Percentiles rank a stretch among this genome's conserved stretches.
These are phyloP conservation scores for Pyrgilauda ruficollis DNA, from an alignment of 2,113 vertebrate genomes.

Conservation along the genomic window DNA sequence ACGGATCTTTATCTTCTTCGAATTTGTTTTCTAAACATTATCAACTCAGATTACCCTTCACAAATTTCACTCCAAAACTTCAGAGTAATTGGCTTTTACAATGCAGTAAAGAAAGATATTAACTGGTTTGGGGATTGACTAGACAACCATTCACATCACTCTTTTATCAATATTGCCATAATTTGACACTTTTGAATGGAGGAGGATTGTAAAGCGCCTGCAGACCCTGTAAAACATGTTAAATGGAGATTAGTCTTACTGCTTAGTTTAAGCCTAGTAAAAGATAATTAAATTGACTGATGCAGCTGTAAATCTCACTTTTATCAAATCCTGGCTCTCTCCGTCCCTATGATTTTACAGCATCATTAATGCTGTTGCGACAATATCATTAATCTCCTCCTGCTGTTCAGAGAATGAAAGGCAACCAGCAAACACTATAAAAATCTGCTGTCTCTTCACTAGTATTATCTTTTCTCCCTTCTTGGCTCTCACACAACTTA, in stretches of 20 bases:
- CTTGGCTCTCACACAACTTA: not conserved
- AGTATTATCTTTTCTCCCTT: not conserved
- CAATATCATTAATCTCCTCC: constrained; percentile 56
- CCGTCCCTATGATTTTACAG: constrained; percentile 76
- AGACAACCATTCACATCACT: constrained; percentile 50
- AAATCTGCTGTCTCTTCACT: not conserved
- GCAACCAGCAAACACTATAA: not conserved
- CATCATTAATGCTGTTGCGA: constrained; percentile 73
- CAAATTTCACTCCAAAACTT: constrained; percentile 73
- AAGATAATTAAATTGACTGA: constrained; percentile 81
- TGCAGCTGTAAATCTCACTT: constrained; percentile 77
- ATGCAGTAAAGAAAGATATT: constrained; percentile 76
- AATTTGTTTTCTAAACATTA: constrained; percentile 74
- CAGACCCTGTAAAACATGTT: constrained; percentile 71
- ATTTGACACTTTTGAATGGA: constrained; percentile 76
- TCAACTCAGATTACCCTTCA: constrained; percentile 68
- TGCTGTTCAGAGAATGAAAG: constrained; percentile 16
- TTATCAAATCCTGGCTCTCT: constrained; percentile 71
- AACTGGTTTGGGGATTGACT: constrained; percentile 61
- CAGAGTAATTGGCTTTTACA: constrained; percentile 77
- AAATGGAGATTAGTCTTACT: constrained; percentile 75
- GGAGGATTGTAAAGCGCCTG: constrained; percentile 74
- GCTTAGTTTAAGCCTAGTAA: constrained; percentile 74
- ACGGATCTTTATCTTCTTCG: constrained; percentile 34
- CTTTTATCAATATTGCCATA: constrained; percentile 82